These are phyloP conservation scores for Toxonevra muliebris DNA, from an alignment of 2,888 invertebrate species.

Conservation along the genomic window DNA sequence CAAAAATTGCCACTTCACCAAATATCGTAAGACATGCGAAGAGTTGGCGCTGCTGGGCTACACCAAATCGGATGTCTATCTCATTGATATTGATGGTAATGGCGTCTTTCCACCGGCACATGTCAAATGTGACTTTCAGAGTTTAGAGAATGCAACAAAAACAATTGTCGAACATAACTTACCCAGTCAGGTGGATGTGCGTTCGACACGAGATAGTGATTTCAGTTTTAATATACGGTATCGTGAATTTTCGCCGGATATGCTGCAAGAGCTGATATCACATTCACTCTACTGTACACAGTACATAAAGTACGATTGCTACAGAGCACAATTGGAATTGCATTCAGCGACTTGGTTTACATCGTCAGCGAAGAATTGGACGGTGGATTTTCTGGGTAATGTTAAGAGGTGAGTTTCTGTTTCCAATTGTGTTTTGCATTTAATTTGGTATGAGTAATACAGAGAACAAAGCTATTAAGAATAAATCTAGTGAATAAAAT, in stretches of 20 bases:
- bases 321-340: constrained; percentile 84
- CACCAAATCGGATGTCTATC: constrained; percentile 88
- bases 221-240: constrained; percentile 88
- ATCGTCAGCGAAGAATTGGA: constrained; percentile 79
- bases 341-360: constrained; percentile 91
- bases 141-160: constrained; percentile 83
- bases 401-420: constrained; percentile 73
- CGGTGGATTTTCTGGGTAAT: constrained; percentile 85
- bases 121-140: constrained; percentile 92
- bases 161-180: constrained; percentile 91
- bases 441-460: no score
- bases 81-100: constrained; percentile 93
- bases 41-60: constrained; percentile 88
- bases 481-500: no score
- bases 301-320: constrained; percentile 89
- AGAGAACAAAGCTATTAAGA: no score
- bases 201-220: constrained; percentile 80
- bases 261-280: constrained; percentile 89
- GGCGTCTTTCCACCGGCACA: constrained; percentile 91
- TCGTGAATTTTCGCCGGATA: constrained; percentile 87
- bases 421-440: neutral
- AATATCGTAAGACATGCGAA: constrained; percentile 91
- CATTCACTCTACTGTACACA: constrained; percentile 91
- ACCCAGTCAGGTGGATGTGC: constrained; percentile 88
- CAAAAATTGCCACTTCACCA: constrained; percentile 93